Percentiles rank a stretch among this genome's conserved stretches.
phyloP scores from a whole-genome alignment of 2,888 invertebrate species.

The Drosophila demipolita region DNA sequence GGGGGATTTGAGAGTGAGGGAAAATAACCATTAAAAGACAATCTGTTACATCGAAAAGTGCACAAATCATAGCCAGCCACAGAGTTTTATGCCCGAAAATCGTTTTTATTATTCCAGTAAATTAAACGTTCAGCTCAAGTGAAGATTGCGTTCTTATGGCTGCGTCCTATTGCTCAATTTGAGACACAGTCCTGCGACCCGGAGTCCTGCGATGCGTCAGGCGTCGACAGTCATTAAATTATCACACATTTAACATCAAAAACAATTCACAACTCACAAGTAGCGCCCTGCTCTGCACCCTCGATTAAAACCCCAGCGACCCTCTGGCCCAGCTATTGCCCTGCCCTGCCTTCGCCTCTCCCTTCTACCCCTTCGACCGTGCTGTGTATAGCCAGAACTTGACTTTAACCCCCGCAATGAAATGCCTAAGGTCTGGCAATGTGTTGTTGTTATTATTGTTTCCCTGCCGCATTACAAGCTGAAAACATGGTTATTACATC shows the following conservation, averaged over 20 bases:
- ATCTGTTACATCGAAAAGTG: slow-evolving; percentile 78
- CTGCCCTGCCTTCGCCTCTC: slow-evolving; percentile 4
- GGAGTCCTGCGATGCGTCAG: slow-evolving; percentile 59
- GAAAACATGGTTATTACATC: slow-evolving; percentile 85
- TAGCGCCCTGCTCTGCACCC: slow-evolving; percentile 37
- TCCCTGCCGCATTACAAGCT: slow-evolving; percentile 83
- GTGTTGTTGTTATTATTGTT: slow-evolving; percentile 38
- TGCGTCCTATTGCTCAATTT: slow-evolving; percentile 43
- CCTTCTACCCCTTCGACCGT: slow-evolving; percentile 15
- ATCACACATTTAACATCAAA: slow-evolving; percentile 84
- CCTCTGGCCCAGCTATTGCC: slow-evolving; percentile 31
- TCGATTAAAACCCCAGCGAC: slow-evolving; percentile 28
- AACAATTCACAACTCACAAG: slow-evolving; percentile 81
- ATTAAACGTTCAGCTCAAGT: slow-evolving; percentile 71
- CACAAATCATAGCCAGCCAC: slow-evolving; percentile 76
- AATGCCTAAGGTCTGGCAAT: slow-evolving; percentile 45
- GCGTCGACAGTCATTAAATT: slow-evolving; percentile 84
- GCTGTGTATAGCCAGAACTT: slow-evolving; percentile 38
- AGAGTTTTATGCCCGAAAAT: slow-evolving; percentile 71
- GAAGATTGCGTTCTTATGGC: slow-evolving; percentile 49
- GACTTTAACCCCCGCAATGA: slow-evolving; percentile 72
- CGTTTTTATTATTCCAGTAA: slow-evolving; percentile 82
- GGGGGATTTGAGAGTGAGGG: not conserved
- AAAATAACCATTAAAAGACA: slow-evolving; percentile 71
- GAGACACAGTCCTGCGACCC: slow-evolving; percentile 13